Base-by-base conservation (phyloP, 1,140 invertebrate genomes). In the Cyrtorhinus lividipennis region DNA sequence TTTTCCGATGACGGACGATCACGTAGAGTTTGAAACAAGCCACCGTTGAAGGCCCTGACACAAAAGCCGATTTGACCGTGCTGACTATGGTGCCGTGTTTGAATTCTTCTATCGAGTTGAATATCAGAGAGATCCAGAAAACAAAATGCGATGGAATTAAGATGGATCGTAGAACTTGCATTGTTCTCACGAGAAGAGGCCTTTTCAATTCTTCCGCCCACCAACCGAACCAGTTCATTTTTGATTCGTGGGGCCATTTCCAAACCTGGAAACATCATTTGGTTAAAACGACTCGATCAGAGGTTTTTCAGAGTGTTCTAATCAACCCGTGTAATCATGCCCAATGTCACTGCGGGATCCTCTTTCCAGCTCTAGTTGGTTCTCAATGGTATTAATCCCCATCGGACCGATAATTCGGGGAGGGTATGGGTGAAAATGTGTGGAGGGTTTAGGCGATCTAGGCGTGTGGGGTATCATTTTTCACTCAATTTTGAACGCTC, bases 1-100 rank as follows among this genome's bases (percentile, higher is more conserved):
- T 53, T 53, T 53, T 53, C 8, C 48, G 48, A 53, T 53, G 48
- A 22, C 48, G 48, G 18, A 53, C 48, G 10, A 53, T 53, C 10
- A 53, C 48, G 48, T 53, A 53, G 3, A 53, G 48, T 53, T 53
- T 53, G 48, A 53, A 53, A 20, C 48, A 53, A 8, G 48, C 48
- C 20, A 53, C 48, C 18, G 48, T 53, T 20, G 48, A 53, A 10
- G 48, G 48, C 5, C 48, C 48, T 15, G 48, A 53, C 5, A 53
- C 48, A 22, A 53, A 53, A 53, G 48, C 48, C 3, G 48, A 53
- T 53, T 53, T 53, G 8, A 53, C 48, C 20, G 48, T 53, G 20
- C 48, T 53, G 20, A 22, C 20, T 8, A 53, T 22, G 18, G 48
- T 53, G 12, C 48, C 48, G 8, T 53, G 48, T 10, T 20, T 8